Base-by-base conservation (phyloP, 2,113 vertebrate genomes). In the Orientallactaga bullata region DNA sequence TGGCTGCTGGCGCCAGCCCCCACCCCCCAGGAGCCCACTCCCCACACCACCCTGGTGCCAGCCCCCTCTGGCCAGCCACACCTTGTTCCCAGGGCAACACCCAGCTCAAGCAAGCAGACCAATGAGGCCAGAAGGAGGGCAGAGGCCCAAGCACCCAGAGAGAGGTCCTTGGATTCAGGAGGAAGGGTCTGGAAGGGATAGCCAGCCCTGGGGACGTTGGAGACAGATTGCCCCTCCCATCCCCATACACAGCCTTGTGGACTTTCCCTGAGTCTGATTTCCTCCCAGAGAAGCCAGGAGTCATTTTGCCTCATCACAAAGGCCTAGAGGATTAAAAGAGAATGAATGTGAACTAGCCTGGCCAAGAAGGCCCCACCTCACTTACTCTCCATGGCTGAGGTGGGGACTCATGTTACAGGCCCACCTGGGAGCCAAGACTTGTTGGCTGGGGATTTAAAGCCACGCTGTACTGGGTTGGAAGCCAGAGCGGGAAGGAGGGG, bases 1-100 rank as follows among this genome's bases (percentile, higher is more conserved):
- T 94, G 94, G 85, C 90, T 65, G 23, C 81, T 93, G 96, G 97
- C 83, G 94, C 96, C 86, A 0, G 76, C 65, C 74, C 81, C 89
- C 72, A n/a, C 88, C 72, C 58, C 84, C 0, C 79, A 72, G 60
- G 58, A 84, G 20, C 95, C 94, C 94, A 32, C 89, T 69, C 94
- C 72, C 87, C 55, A 55, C 0, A 7, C 85, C 47, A 12, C 84
- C 9, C 79, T 39, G 11, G 16, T 2, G 60, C 58, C 60, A 60
- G 61, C 35, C 81, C 82, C 84, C 74, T 71, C 83, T 51, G 7
- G 37, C 73, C 72, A 26, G 69, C 90, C 94, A 84, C 87, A 74
- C 85, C 92, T 61, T 10, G 66, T 72, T 26, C 2, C 91, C 81
- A 47, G 39, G 94, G 35, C 4, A 0, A 94, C 90, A 80, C 74